Evolutionary conservation across 2,113 vertebrate genomes (phyloP), one percentile per base, ranked within the genome.

Genomic region (Ammodytes dubius): DNA sequence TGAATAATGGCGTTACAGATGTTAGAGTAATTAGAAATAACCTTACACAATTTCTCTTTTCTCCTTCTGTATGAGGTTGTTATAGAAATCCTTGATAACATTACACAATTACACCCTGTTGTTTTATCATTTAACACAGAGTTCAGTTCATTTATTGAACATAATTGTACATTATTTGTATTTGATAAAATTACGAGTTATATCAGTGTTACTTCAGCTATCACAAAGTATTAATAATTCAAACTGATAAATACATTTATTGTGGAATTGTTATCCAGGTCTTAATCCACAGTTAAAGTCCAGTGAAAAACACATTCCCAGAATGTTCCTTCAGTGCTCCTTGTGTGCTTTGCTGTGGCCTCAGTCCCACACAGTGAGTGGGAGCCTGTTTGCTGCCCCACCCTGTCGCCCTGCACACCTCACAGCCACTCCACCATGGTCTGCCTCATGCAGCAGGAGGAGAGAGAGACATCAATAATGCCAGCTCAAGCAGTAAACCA

Each of bases 401-500:
- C 90, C 88, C 83, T 87, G 59, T 70, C 45, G 82, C 49, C 80
- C 69, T 61, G 77, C 79, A 87, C 89, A 86, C 87, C 91, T 87
- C 90, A 81, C 83, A 80, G 59, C 78, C 6, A 6, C 69, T 86
- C 88, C 75, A 86, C 77, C 81, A 74, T 84, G 77, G 87, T 75
- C 77, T 84, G 86, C 88, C 84, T 88, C 88, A 89, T 76, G 86
- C 77, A 84, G 27, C 27, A 27, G 27, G 27, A 27, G 27, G 27
- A 27, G 82, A 61, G 57, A 89, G 82, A 89, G 82, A 86, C 84
- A 85, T 91, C 90, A 90, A 89, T 91, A 93, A 90, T 69, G 86
- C 79, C 87, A 93, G 86, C 69, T 91, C 88, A 95, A 90, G 88
- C 87, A 90, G 88, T 27, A 94, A 93, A 86, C 93, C 87, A 90